Conservation (phyloP, 2,888 invertebrate species). For the Nomada flava region DNA sequence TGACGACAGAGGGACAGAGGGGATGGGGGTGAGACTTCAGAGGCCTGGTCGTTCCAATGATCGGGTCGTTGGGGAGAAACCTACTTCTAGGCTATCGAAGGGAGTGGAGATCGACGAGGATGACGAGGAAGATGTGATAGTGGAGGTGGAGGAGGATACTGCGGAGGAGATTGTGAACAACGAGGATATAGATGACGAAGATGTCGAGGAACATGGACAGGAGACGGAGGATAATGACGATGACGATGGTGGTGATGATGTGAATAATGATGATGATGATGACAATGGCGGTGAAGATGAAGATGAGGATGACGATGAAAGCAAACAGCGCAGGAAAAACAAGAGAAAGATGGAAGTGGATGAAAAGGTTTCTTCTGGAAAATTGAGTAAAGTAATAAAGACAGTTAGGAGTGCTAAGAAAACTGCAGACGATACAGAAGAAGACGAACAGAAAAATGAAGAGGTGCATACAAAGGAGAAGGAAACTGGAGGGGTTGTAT, state of each 20-base stretch:
- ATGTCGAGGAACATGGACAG: constrained; percentile 9
- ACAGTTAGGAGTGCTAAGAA: background rate
- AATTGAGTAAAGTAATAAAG: background rate
- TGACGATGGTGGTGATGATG: constrained; percentile 31
- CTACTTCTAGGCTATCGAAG: background rate
- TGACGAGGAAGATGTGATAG: constrained; percentile 46
- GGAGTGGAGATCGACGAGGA: constrained; percentile 37
- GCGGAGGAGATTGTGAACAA: constrained; percentile 10
- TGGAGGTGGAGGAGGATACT: constrained; percentile 45
- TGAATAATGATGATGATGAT: constrained; percentile 54
- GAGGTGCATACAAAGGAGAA: constrained; percentile 71
- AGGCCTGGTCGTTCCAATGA: constrained; percentile 31
- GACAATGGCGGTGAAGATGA: constrained; percentile 69
- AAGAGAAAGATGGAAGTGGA: constrained; percentile 66
- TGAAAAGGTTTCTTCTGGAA: background rate
- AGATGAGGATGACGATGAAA: constrained; percentile 34
- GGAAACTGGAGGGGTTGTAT: constrained; percentile 36
- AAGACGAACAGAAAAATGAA: constrained; percentile 74
- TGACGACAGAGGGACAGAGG: constrained; percentile 40
- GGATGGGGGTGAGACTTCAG: constrained; percentile 1
- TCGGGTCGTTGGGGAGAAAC: background rate
- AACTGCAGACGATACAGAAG: constrained; percentile 64
- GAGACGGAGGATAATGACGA: constrained; percentile 72
- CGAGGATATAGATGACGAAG: constrained; percentile 4
- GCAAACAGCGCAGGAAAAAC: constrained; percentile 37